These are phyloP conservation scores for Leptothorax acervorum DNA, from an alignment of 2,888 invertebrate species.

Conservation along the genomic window DNA sequence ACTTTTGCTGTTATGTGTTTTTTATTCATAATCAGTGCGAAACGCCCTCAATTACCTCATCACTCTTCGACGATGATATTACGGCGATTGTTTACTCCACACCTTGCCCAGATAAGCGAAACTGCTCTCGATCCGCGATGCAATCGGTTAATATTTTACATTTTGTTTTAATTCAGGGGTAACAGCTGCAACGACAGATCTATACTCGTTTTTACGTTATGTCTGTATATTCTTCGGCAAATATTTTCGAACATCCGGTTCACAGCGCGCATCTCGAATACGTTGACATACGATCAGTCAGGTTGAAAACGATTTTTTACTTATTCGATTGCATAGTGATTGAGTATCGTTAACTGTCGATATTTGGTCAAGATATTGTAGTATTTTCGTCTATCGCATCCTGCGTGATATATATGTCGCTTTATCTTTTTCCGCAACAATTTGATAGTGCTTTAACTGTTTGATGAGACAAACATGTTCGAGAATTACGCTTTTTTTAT, in stretches of 20 bases:
- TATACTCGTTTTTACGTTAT: not conserved
- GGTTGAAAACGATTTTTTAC: constrained; percentile 25
- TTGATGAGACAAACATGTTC: not conserved
- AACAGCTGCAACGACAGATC: constrained; percentile 13
- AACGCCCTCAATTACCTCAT: not conserved
- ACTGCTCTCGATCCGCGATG: not conserved
- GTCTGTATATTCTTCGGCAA: constrained; percentile 12
- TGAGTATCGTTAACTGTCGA: constrained; percentile 48
- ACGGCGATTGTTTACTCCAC: constrained; percentile 2
- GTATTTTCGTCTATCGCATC: constrained; percentile 3
- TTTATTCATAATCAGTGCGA: constrained; percentile 31
- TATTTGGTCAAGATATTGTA: constrained; percentile 41
- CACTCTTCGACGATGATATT: not conserved
- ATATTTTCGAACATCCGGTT: constrained; percentile 31
- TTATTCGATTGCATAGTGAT: constrained; percentile 40
- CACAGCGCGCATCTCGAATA: constrained; percentile 15
- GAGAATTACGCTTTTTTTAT: not conserved
- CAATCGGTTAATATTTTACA: not conserved
- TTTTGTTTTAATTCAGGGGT: constrained; percentile 4
- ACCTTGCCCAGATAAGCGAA: not conserved
- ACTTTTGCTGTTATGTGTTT: constrained; percentile 37
- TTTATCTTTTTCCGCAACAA: constrained; percentile 11
- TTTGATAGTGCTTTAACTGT: not conserved
- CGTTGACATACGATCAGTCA: constrained; percentile 30
- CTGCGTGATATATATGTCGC: not conserved